Base-by-base conservation (phyloP, 23 tunicate genomes). In the Ciona savignyi region DNA sequence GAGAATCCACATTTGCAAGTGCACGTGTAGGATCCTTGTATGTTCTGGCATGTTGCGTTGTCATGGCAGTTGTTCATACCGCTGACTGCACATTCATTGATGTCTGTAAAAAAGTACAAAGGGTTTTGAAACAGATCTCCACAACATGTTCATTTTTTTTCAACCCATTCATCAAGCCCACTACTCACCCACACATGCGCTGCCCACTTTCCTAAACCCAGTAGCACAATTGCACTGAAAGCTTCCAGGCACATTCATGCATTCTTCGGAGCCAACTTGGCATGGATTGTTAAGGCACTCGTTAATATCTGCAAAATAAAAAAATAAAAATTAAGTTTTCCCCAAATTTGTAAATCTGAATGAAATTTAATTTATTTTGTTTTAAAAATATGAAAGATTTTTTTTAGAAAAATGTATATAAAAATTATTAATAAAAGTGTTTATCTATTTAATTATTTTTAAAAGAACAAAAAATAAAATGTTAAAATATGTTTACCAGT, bases 1-100 rank as follows among this genome's bases (percentile, higher is more conserved):
- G 28, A 21, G 24, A 48, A 72, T 72, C 77, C 77, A 48, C 77
- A 72, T 4, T 35, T 21, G 42, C 77, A 72, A 22, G 26, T 3
- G 26, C 77, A 72, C 15, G 25, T 3, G 29, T 9, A 72, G 19
- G 68, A 35, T 4, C 77, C 77, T 9, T 4, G 22, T 11, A 15
- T 21, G 68, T 72, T 72, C 4, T 9, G 24, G 25, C 77, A 72
- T 25, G 28, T 25, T 9, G 67, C 67, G 22, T 63, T 63, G 6
- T 22, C 24, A 22, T 63, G 67, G 28, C 67, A 63, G 67, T 11
- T 63, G 67, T 63, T 63, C 22, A 25, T 4, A 22, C 67, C 67
- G 24, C 6, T 63, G 20, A 49, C 61, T n/a, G 26, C 22, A 22
- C 67, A 63, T 25, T 63, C 67, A 63, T 63, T 22, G 22, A 63